Percentiles rank a stretch among this genome's conserved stretches.
These are phyloP conservation scores for Homarus americanus DNA, from an alignment of 1,140 invertebrate genomes.

Conservation along the genomic window DNA sequence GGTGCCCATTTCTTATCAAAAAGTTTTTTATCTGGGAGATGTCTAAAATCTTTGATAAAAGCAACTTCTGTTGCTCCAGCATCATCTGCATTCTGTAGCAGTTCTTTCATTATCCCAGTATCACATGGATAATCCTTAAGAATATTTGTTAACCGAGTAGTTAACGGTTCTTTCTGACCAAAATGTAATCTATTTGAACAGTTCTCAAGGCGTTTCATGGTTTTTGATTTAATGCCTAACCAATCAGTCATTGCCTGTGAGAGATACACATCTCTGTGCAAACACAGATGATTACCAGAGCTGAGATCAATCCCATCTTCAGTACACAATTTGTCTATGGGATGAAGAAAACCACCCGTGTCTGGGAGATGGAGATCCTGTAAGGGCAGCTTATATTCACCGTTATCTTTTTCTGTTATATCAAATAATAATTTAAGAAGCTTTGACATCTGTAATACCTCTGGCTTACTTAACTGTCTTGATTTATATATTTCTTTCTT, in stretches of 20 bases:
- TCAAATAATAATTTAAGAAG: conserved; percentile 41
- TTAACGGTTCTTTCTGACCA: conserved; percentile 54
- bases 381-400: not conserved
- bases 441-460: conserved; percentile 36
- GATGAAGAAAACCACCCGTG: not conserved
- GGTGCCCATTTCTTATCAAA: conserved; percentile 66
- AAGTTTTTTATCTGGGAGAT: conserved; percentile 71
- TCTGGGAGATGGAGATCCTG: conserved; percentile 27
- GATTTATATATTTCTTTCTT: conserved; percentile 16
- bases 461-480: not conserved
- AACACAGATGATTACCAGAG: conserved; percentile 23
- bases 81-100: conserved; percentile 76
- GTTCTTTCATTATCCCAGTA: conserved; percentile 48
- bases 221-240: conserved; percentile 42
- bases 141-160: conserved; percentile 42
- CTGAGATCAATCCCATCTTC: conserved; percentile 38
- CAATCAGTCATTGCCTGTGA: conserved; percentile 4
- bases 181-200: conserved; percentile 36
- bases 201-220: conserved; percentile 28
- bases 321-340: conserved; percentile 7
- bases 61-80: conserved; percentile 77
- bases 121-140: conserved; percentile 54
- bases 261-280: conserved; percentile 23
- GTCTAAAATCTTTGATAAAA: conserved; percentile 76
- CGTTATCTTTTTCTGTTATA: not conserved